Evolutionary conservation across 1,140 invertebrate genomes (phyloP).

Genomic region (Lordiphosa collinella): DNA sequence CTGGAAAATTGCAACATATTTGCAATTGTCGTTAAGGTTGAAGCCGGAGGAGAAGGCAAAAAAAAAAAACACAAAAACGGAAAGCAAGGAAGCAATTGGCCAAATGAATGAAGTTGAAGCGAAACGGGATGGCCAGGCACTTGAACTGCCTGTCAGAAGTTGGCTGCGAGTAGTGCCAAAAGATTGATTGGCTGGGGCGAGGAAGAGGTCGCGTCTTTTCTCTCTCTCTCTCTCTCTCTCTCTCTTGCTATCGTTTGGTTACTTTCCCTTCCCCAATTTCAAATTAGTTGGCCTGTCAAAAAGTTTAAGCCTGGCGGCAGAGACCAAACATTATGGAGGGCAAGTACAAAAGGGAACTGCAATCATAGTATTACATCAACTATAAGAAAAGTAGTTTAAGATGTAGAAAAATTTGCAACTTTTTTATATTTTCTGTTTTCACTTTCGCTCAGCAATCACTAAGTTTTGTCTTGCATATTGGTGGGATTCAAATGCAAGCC

Average conservation of each 20-base stretch:
- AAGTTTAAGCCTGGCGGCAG: conserved; percentile 26
- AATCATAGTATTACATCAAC: conserved; percentile 21
- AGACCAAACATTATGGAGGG: conserved; percentile 3
- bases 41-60: conserved; percentile 5
- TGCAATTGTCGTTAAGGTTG: conserved; percentile 59
- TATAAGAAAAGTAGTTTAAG: not conserved
- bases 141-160: conserved; percentile 43
- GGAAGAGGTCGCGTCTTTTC: conserved; percentile 29
- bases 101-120: conserved; percentile 74
- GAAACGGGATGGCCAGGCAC: conserved; percentile 25
- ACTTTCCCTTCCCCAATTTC: conserved; percentile 8
- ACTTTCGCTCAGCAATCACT: not conserved
- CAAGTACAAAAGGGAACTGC: conserved; percentile 6
- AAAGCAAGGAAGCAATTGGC: conserved; percentile 43
- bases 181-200: conserved; percentile 49
- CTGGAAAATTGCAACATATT: conserved; percentile 72
- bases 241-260: conserved; percentile 7
- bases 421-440: conserved; percentile 1
- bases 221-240: conserved; percentile 9
- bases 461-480: too few relatives aligned
- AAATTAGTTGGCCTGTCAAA: conserved; percentile 48
- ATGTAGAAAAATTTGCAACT: conserved; percentile 8
- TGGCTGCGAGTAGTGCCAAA: conserved; percentile 3
- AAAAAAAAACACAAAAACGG: not conserved
- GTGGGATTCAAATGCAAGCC: too few relatives aligned